Base-by-base conservation (phyloP, 2,113 vertebrate genomes). In the Hydrolagus affinis region DNA sequence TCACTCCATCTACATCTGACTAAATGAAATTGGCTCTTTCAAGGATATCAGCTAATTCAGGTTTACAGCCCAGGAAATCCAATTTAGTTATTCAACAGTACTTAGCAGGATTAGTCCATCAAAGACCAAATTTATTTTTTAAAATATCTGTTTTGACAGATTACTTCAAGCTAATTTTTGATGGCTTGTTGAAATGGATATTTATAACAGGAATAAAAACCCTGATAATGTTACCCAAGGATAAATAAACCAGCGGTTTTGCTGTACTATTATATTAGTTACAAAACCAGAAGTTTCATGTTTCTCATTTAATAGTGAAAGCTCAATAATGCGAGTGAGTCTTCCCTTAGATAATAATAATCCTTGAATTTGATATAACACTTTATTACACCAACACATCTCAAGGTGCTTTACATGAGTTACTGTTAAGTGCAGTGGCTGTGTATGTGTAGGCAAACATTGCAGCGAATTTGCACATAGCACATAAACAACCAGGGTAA, bases 121-220 rank as follows among this genome's bases (percentile, higher is more conserved):
- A 78, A 78, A 78, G 57, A 62, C 57, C 76, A 78, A 78, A 78
- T 62, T 78, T 62, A 59, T 77, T 77, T 77, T n/a, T 11, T 11
- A 14, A 19, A 59, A 57, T 59, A 44, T 12, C 75, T 57, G 10
- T 4, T 57, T 80, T 15, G 14, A 80, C 23, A 62, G 57, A 80
- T 62, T 19, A 76, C 10, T 14, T 59, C 14, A 30, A 2, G 28
- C 12, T 80, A 62, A 9, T 64, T 80, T 64, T 80, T 25, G 32
- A 19, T 80, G 23, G 23, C 21, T 64, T 60, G 59, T 64, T 80
- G 12, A 80, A 80, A 83, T 32, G 7, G 11, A 78, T 23, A 78
- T 25, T 74, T 74, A 56, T 44, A 56, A 74, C 60, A 66, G 30
- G 30, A 83, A 83, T 30, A 19, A 83, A 75, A 66, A 83, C 32